Evolutionary conservation across 2,888 invertebrate species (phyloP).

Genomic region (Troides oblongomaculatus): DNA sequence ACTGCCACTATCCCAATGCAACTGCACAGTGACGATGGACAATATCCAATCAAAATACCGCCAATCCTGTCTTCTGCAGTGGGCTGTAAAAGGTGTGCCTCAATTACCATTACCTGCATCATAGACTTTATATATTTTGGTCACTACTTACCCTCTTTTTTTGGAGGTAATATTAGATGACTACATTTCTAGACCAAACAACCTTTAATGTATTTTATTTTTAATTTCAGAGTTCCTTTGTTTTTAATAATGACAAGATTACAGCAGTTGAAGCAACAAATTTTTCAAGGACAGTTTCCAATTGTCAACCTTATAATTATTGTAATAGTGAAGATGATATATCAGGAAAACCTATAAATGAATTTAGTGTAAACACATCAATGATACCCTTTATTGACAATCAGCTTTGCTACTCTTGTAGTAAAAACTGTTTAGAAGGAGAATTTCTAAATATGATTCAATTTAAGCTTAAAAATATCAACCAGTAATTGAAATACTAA

Average conservation of each 20-base stretch:
- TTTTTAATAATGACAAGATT: constrained; percentile 55
- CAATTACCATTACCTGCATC: no score
- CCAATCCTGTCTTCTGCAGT: no score
- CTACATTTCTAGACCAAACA: not conserved
- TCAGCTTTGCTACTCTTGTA: constrained; percentile 65
- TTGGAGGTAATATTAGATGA: not conserved
- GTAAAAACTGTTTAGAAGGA: constrained; percentile 60
- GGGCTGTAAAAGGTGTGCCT: no score
- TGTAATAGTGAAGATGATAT: not conserved
- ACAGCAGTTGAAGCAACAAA: constrained; percentile 82
- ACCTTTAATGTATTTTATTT: constrained; percentile 22
- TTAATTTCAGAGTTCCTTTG: constrained; percentile 74
- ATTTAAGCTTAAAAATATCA: not conserved
- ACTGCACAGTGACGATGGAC: no score
- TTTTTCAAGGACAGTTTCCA: constrained; percentile 76
- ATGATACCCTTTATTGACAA: constrained; percentile 59
- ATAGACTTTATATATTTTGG: no score
- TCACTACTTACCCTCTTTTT: no score
- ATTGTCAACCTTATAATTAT: constrained; percentile 32
- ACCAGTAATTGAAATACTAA: not conserved
- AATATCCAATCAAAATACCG: no score
- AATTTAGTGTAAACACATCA: constrained; percentile 32
- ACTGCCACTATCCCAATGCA: no score
- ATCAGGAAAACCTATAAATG: constrained; percentile 27
- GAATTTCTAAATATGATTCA: constrained; percentile 26